Percentiles rank a stretch among this genome's conserved stretches.
Evolutionary conservation across 2,888 invertebrate genomes (phyloP).

Genomic region (Drosophila borealis): DNA sequence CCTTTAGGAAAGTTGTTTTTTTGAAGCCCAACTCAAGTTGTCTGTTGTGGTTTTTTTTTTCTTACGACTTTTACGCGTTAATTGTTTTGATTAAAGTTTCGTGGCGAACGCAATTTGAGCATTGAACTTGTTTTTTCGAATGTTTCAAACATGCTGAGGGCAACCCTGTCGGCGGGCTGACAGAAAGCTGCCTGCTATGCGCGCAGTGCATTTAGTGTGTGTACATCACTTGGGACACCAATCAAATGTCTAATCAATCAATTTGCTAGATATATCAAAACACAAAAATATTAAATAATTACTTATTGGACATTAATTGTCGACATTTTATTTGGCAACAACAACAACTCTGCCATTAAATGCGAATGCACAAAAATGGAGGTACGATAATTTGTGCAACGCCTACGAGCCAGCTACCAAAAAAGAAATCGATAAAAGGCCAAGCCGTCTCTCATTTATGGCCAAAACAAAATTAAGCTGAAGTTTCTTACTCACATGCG

Average conservation of each 20-base stretch:
- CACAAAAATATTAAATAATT: conserved; percentile 65
- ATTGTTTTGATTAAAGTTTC: conserved; percentile 67
- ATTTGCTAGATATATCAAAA: conserved; percentile 38
- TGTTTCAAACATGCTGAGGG: conserved; percentile 1
- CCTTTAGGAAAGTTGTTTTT: conserved; percentile 75
- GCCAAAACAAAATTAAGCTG: conserved; percentile 11
- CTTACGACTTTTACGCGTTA: conserved; percentile 62
- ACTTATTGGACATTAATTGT: conserved; percentile 66
- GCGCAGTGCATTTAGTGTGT: neutral
- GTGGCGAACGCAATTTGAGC: conserved; percentile 39
- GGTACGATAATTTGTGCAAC: conserved; percentile 56
- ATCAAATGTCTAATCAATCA: conserved; percentile 65
- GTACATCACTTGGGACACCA: conserved; percentile 11
- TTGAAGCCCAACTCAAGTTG: conserved; percentile 20
- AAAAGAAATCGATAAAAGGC: conserved; percentile 46
- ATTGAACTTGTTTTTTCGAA: conserved; percentile 44
- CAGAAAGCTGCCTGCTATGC: conserved; percentile 32
- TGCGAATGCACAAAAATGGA: conserved; percentile 47
- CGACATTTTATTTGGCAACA: conserved; percentile 51
- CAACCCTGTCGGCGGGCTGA: conserved; percentile 16
- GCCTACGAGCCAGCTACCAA: conserved; percentile 50
- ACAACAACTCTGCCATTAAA: conserved; percentile 18
- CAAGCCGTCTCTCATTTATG: conserved; percentile 29
- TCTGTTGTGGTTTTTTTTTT: conserved; percentile 19
- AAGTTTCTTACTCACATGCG: conserved; percentile 2